A percentile compares a stretch with the other conserved stretches of the same genome.
Conservation (phyloP, 2,888 invertebrate species). For the Hololepta plana region DNA sequence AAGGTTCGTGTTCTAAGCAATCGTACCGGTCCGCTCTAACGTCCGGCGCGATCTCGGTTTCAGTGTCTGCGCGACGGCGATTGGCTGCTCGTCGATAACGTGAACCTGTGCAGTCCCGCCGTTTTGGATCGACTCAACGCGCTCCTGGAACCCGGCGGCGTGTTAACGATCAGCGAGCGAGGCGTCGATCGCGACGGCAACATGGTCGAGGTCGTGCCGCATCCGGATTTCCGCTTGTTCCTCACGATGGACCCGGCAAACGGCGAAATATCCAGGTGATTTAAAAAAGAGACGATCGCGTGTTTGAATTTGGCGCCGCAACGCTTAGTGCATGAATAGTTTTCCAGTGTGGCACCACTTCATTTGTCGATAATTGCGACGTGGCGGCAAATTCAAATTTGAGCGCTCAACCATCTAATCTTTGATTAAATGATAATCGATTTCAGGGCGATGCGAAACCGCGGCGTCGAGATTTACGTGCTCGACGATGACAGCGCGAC, state of each 20-base stretch:
- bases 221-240: conserved; percentile 82
- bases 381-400: no score
- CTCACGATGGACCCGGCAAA: conserved; percentile 87
- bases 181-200: conserved; percentile 58
- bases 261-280: conserved; percentile 80
- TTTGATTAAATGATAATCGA: no score
- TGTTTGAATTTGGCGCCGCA: neutral
- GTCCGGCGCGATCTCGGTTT: no score
- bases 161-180: conserved; percentile 76
- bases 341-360: neutral
- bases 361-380: conserved; percentile 1
- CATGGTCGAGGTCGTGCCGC: conserved; percentile 59
- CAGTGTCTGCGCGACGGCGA: conserved; percentile 62
- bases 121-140: conserved; percentile 93
- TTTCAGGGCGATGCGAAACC: conserved; percentile 87
- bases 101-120: conserved; percentile 90
- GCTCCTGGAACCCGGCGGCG: conserved; percentile 83
- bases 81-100: conserved; percentile 79
- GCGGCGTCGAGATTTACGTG: conserved; percentile 81
- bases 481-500: conserved; percentile 14
- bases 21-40: no score
- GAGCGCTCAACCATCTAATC: no score
- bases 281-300: neutral
- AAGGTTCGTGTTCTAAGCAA: conserved; percentile 44
- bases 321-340: neutral